Base-by-base conservation (phyloP, 2,113 vertebrate genomes). In the Microcebus lehilahytsara region DNA sequence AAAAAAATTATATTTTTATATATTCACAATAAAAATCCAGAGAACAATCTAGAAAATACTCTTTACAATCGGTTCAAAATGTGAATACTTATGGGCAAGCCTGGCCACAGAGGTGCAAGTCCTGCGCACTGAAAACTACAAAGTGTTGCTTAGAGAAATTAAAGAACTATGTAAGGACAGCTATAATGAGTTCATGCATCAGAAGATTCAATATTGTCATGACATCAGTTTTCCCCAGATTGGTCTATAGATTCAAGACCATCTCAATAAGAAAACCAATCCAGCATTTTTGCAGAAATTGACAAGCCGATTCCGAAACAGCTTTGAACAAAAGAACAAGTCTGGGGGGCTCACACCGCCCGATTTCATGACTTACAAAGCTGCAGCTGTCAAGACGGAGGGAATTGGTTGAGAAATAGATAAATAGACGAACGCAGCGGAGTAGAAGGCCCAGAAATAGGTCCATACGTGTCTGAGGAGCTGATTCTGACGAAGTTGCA, bases 381-480 rank as follows among this genome's bases (percentile, higher is more conserved):
- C 6, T 1, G 0, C 0, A 23, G 60, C 17, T 0, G 1, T 9
- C 0, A 0, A 22, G 46, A n/a, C 27, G 1, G 23, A 2, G 20
- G 0, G 7, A 27, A 1, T 0, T 13, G 58, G 30, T 22, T 53
- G n/a, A 9, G 53, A 78, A 53, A 40, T 3, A 2, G 40, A 49
- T 1, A 6, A 10, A 16, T 0, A 5, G 16, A 34, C 1, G 30
- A 9, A 6, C 2, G 1, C 71, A 32, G 12, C 23, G 23, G 37
- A 32, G 6, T 0, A 23, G 94, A 5, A 2, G 13, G 56, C 14
- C 27, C 62, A 20, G 93, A 60, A 40, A 23, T 16, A 49, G 78
- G 23, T 4, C 40, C 9, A 0, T 19, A 0, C 5, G 0, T 2
- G 42, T 13, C 2, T 4, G 3, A 5, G 23, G 79, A 27, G 62